Conservation (phyloP, 2,888 invertebrate species). For the Aphodius granarius region DNA sequence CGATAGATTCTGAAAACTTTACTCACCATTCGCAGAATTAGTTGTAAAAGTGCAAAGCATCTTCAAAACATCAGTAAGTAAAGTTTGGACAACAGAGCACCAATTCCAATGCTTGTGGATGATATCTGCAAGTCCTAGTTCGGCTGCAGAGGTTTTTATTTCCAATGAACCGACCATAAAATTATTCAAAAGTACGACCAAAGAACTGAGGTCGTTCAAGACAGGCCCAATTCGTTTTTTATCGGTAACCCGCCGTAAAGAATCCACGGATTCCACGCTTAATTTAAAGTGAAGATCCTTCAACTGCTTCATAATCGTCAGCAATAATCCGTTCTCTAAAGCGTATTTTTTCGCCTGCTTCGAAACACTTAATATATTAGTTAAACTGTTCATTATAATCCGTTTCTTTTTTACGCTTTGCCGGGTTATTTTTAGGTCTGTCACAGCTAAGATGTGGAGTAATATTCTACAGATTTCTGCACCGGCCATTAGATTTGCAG, state of each 20-base stretch:
- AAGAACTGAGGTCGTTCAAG: conserved; percentile 60
- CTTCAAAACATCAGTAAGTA: conserved; percentile 59
- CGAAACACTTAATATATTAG: conserved; percentile 55
- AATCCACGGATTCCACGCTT: conserved; percentile 56
- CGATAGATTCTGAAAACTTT: too few species aligned
- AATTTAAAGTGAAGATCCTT: conserved; percentile 55
- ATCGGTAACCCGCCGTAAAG: conserved; percentile 50
- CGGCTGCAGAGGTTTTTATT: conserved; percentile 61
- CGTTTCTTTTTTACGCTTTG: conserved; percentile 47
- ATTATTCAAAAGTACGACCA: conserved; percentile 62
- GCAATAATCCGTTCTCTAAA: conserved; percentile 50
- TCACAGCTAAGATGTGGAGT: conserved; percentile 53
- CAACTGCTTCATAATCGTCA: conserved; percentile 51
- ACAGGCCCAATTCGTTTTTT: conserved; percentile 55
- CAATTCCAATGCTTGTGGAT: conserved; percentile 70
- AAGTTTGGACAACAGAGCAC: conserved; percentile 61
- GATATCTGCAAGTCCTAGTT: conserved; percentile 60
- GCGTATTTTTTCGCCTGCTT: conserved; percentile 55
- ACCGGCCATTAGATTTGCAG: conserved; percentile 43
- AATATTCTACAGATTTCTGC: conserved; percentile 55
- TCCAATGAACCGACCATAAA: conserved; percentile 58
- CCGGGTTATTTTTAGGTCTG: conserved; percentile 43
- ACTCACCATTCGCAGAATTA: conserved; percentile 62
- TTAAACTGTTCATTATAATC: conserved; percentile 51
- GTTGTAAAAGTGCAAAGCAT: conserved; percentile 66